Conservation (phyloP, 2,888 invertebrate genomes). For the Carcina quercana region DNA sequence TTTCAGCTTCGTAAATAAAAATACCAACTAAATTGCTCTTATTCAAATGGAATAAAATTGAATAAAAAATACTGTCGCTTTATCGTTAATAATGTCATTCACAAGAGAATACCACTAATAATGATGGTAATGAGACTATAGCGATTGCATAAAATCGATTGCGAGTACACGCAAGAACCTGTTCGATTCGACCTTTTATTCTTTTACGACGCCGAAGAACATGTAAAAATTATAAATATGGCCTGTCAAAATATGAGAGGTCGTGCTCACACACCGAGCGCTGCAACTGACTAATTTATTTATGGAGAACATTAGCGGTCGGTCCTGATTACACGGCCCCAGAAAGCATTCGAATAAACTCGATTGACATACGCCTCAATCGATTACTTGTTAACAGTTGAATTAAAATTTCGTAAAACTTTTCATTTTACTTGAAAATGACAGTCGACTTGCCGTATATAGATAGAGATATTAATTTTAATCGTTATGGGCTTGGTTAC, state of each 20-base stretch:
- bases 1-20: too few relatives aligned
- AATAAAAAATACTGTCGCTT: not conserved
- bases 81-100: conserved; percentile 32
- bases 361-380: not conserved
- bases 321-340: not conserved
- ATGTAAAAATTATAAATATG: conserved; percentile 20
- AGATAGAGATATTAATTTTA: too few relatives aligned
- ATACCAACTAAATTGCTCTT: too few relatives aligned
- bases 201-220: conserved; percentile 22
- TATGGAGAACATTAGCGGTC: not conserved
- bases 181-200: conserved; percentile 51
- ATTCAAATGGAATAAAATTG: too few relatives aligned
- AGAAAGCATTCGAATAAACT: not conserved
- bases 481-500: too few relatives aligned
- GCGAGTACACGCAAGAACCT: conserved; percentile 39
- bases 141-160: conserved; percentile 54
- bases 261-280: conserved; percentile 3
- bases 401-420: too few relatives aligned
- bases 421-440: too few relatives aligned
- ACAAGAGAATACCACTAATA: conserved; percentile 36
- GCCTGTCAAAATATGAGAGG: conserved; percentile 22
- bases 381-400: not conserved
- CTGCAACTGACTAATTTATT: not conserved
- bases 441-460: too few relatives aligned
- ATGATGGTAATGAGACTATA: conserved; percentile 42